Evolutionary conservation across 2,113 vertebrate genomes (phyloP).

Genomic region (Mesocricetus auratus): DNA sequence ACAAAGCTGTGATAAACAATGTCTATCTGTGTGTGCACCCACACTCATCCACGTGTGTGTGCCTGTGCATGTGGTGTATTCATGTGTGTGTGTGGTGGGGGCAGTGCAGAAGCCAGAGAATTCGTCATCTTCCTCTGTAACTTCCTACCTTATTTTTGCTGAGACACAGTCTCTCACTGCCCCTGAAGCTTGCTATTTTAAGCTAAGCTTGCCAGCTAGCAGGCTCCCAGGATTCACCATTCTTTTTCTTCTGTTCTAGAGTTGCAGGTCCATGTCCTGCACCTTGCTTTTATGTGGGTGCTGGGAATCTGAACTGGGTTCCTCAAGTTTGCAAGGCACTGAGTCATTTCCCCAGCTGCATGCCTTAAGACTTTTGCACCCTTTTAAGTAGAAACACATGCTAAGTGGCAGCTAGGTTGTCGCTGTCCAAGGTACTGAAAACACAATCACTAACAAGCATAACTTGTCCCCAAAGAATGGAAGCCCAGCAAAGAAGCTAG

Average conservation of each 20-base stretch:
- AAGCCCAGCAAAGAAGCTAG: not conserved
- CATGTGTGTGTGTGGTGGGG: not conserved
- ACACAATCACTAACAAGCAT: not conserved
- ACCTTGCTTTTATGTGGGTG: not conserved
- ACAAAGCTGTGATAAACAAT: not conserved
- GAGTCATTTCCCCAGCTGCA: not conserved
- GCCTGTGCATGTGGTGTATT: not conserved
- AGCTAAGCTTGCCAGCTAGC: not conserved
- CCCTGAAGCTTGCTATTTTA: not conserved
- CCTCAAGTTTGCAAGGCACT: not conserved
- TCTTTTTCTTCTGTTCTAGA: too few species aligned
- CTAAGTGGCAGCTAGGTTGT: not conserved
- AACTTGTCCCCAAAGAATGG: not conserved
- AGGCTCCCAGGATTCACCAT: not conserved
- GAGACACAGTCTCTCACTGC: not conserved
- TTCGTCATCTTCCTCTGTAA: not conserved
- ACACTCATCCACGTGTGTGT: not conserved
- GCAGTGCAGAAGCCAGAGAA: not conserved
- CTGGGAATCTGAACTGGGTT: not conserved
- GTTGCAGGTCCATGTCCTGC: too few species aligned
- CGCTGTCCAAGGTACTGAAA: not conserved
- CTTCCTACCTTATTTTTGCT: not conserved
- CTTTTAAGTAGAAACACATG: not conserved
- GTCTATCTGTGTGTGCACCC: not conserved
- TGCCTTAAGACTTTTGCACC: not conserved